phyloP scores from a whole-genome alignment of 2,113 vertebrate genomes.

The Malurus alboscapulatus region DNA sequence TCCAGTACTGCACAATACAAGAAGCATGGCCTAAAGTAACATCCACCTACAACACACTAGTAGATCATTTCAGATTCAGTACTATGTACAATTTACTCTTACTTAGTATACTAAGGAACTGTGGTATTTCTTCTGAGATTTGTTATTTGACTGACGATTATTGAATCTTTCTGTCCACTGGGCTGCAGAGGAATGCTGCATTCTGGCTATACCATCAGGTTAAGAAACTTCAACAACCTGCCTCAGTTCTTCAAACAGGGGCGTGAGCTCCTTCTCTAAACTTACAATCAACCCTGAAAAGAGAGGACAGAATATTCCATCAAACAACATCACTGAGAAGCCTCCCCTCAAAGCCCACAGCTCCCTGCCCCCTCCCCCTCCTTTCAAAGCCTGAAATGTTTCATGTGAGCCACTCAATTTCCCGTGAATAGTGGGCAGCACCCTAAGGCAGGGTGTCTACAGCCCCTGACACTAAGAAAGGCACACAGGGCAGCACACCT shows the following conservation, averaged over 20 bases:
- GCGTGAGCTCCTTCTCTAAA: constrained; percentile 92
- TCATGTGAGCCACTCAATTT: background rate
- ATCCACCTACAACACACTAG: constrained; percentile 55
- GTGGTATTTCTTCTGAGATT: background rate
- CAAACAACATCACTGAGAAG: background rate
- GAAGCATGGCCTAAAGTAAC: constrained; percentile 49
- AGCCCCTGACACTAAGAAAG: background rate
- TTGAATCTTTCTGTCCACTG: constrained; percentile 44
- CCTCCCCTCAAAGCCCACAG: background rate
- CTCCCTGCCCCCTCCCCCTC: background rate
- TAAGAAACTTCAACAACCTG: constrained; percentile 95
- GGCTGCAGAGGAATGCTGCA: constrained; percentile 33
- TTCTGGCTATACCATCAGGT: background rate
- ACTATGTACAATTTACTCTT: constrained; percentile 60
- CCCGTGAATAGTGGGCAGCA: background rate
- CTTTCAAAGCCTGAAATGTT: background rate
- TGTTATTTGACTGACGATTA: constrained; percentile 49
- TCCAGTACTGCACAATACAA: constrained; percentile 52
- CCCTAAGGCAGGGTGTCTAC: background rate
- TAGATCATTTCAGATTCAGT: constrained; percentile 61
- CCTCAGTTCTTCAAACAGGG: constrained; percentile 90
- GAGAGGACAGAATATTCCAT: background rate
- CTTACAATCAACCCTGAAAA: constrained; percentile 90
- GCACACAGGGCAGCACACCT: background rate
- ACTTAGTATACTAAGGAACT: constrained; percentile 58